Conservation (phyloP, 1,140 invertebrate genomes). For the Cotesia vestalis region DNA sequence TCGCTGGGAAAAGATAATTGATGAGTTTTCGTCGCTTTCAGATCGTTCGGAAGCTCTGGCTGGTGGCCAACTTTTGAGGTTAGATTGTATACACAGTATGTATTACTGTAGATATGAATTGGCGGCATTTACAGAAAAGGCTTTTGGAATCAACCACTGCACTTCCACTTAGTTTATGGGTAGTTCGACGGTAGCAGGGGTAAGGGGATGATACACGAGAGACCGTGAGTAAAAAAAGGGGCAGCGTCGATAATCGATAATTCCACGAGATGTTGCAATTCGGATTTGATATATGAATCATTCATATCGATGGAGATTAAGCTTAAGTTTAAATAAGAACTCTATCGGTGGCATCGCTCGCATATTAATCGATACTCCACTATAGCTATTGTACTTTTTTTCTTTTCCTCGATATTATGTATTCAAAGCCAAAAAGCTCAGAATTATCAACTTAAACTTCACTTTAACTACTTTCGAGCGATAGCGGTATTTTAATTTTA, state of each 20-base stretch:
- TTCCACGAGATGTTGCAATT: constrained; percentile 25
- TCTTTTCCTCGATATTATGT: not conserved
- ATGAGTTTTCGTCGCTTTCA: constrained; percentile 12
- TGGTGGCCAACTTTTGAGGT: constrained; percentile 2
- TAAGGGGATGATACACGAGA: no score
- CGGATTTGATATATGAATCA: constrained; percentile 31
- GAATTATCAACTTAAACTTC: not conserved
- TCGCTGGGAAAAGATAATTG: constrained; percentile 11
- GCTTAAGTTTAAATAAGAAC: constrained; percentile 13
- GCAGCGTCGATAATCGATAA: constrained; percentile 28
- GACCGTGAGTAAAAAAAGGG: no score
- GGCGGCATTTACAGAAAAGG: constrained; percentile 1
- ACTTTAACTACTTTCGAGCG: not conserved
- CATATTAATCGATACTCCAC: not conserved
- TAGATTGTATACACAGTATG: not conserved
- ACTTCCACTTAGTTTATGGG: not conserved
- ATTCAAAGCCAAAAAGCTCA: constrained; percentile 13
- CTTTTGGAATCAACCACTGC: not conserved
- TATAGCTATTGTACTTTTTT: not conserved
- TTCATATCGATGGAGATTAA: constrained; percentile 28
- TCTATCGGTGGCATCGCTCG: not conserved
- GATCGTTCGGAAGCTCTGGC: constrained; percentile 3
- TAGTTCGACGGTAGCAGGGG: not conserved
- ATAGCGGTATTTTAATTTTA: constrained; percentile 4
- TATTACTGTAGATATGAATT: constrained; percentile 12